Percentiles rank a stretch among this genome's conserved stretches.
Conservation (phyloP, 2,888 invertebrate species). For the Idaea straminata region DNA sequence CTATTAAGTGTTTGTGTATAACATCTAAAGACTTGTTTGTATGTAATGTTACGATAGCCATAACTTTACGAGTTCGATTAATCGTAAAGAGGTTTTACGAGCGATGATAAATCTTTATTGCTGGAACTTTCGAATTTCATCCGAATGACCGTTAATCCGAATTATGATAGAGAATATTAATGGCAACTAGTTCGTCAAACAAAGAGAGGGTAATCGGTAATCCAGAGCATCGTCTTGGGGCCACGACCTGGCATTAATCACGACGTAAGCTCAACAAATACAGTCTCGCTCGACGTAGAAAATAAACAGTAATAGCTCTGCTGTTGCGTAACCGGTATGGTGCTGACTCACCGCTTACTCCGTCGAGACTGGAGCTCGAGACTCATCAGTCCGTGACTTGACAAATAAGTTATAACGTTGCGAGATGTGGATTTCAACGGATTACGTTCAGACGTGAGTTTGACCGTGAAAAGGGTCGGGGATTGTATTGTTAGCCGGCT, state of each 20-base stretch:
- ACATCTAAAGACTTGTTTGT: slow-evolving; percentile 21
- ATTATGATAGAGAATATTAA: slow-evolving; percentile 36
- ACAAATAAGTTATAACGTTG: slow-evolving; percentile 47
- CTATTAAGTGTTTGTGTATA: slow-evolving; percentile 7
- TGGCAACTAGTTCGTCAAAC: slow-evolving; percentile 48
- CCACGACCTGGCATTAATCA: slow-evolving; percentile 58
- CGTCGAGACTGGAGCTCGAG: slow-evolving; percentile 20
- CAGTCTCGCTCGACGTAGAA: slow-evolving; percentile 46
- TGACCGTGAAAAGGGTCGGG: slow-evolving; percentile 57
- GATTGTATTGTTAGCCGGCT: slow-evolving; percentile 31
- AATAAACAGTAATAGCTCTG: slow-evolving; percentile 48
- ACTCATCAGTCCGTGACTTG: slow-evolving; percentile 60
- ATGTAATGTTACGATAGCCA: slow-evolving; percentile 19
- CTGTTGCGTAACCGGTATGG: slow-evolving; percentile 54
- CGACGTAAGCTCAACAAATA: slow-evolving; percentile 56
- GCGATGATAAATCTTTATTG: slow-evolving; percentile 34
- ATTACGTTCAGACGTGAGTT: slow-evolving; percentile 29
- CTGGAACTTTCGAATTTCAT: slow-evolving; percentile 27
- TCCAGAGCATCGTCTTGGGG: slow-evolving; percentile 40
- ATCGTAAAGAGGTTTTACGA: slow-evolving; percentile 39
- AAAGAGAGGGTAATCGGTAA: slow-evolving; percentile 33
- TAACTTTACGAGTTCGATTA: slow-evolving; percentile 33
- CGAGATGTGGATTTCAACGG: slow-evolving; percentile 50
- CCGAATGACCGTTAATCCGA: slow-evolving; percentile 30
- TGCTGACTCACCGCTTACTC: slow-evolving; percentile 46